Percentiles rank a stretch among this genome's conserved stretches.
Evolutionary conservation across 2,797 vertebrate species (phyloP).

Genomic region (Intellagama lesueurii): DNA sequence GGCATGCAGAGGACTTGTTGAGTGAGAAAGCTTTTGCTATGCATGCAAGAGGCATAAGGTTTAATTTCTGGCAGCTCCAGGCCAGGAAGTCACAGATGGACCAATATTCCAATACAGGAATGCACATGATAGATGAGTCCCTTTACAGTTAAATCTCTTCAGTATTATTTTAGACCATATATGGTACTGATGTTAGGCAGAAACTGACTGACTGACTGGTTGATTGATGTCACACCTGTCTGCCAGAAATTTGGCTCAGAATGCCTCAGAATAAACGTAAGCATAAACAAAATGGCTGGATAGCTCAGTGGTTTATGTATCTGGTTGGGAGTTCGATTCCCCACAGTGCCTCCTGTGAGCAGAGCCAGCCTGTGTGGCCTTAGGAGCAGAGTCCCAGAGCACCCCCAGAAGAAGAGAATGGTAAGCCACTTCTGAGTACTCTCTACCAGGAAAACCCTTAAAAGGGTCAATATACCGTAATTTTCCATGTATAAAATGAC

Average conservation of each 20-base stretch:
- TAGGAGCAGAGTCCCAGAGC: too few species aligned
- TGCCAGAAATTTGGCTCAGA: not conserved
- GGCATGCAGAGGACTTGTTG: not conserved
- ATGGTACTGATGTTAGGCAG: not conserved
- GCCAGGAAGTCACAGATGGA: not conserved
- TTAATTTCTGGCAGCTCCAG: not conserved
- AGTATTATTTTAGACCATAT: not conserved
- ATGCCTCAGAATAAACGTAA: not conserved
- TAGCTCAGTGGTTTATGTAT: too few species aligned
- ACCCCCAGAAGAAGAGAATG: too few species aligned
- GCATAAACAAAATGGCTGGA: not conserved
- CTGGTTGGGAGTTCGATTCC: too few species aligned
- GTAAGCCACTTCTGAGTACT: too few species aligned
- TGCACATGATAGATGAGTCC: not conserved
- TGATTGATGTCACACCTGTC: not conserved
- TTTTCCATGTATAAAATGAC: too few species aligned
- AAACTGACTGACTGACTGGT: not conserved
- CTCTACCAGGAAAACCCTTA: too few species aligned
- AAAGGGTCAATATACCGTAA: too few species aligned
- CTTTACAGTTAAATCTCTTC: not conserved
- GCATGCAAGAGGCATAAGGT: not conserved
- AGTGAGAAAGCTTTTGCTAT: not conserved
- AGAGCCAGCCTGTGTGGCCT: too few species aligned
- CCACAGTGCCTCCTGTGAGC: too few species aligned
- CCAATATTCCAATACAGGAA: not conserved